Conservation (phyloP, 2,888 invertebrate genomes). For the Eudemis profundana region DNA sequence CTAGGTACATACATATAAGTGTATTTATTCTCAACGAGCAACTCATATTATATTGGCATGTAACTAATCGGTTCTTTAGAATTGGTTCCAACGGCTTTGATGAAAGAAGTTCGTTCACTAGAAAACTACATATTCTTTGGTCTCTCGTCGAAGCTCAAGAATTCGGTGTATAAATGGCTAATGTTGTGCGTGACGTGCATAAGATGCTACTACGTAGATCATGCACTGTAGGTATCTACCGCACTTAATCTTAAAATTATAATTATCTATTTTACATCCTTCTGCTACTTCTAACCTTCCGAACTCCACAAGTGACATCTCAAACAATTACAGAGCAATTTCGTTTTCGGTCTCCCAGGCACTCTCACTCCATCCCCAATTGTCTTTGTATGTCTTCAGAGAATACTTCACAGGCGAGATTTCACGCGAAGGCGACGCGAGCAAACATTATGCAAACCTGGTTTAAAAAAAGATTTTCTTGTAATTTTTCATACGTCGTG, state of each 20-base stretch:
- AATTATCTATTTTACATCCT: constrained; percentile 10
- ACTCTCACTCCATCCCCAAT: constrained; percentile 46
- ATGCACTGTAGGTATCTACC: no score
- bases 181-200: no score
- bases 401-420: constrained; percentile 42
- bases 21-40: no score
- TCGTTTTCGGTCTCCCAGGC: constrained; percentile 42
- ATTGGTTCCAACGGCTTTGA: no score
- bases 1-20: no score
- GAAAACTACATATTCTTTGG: background rate
- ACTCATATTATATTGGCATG: no score
- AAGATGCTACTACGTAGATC: no score
- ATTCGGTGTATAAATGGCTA: no score
- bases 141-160: no score
- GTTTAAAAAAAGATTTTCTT: constrained; percentile 36
- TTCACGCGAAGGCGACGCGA: constrained; percentile 38
- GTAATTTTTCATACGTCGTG: constrained; percentile 26
- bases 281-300: constrained; percentile 8
- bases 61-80: no score
- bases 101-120: constrained; percentile 6
- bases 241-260: no score
- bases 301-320: constrained; percentile 22
- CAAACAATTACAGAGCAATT: constrained; percentile 44
- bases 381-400: constrained; percentile 45
- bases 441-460: constrained; percentile 40